Evolutionary conservation across 2,888 invertebrate genomes (phyloP), one percentile per base, ranked within the genome.

Genomic region (Chydorus sphaericus): DNA sequence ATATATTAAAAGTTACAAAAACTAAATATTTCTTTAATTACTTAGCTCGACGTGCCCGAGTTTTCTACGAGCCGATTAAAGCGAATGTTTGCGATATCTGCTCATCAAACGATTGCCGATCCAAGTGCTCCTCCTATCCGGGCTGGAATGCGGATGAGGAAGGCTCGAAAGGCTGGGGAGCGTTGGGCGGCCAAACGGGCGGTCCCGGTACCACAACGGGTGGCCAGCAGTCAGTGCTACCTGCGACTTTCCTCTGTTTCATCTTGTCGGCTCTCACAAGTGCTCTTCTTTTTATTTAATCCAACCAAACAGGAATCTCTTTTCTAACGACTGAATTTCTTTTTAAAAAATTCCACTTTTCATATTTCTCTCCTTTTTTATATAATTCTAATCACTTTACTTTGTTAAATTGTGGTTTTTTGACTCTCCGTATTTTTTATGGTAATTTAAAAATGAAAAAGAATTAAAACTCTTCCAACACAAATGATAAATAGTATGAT

Each of bases 61-160:
- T 83, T 62, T 91, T 91, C 71, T 91, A 87, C 71, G 78, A 80
- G 60, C 78, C 83, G 4, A 75, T 78, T 50, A 71, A 74, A 59
- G 78, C 83, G 33, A 82, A 81, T 1, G 73, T 85, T 18, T 90
- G 89, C 68, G 88, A 89, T 71, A 82, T 89, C 65, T 91, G 91
- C 66, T 84, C 87, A 63, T 77, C 75, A 39, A 78, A 78, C 36
- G 65, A 65, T 60, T 70, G 65, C 64, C 48, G 54, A 48, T 16
- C 38, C 10, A 38, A 48, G n/a, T 57, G 57, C 37, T 28, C 52
- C n/a, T 28, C 33, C 6, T 33, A 36, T 18, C 54, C 54, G 6
- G 57, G 57, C 20, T 57, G 57, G 57, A 51, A 31, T 16, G 48
- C 26, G 2, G 54, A 54, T 8, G 57, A 57, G 7, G 57, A 53